Percentiles rank a stretch among this genome's conserved stretches.
These are phyloP conservation scores for Drosophila setifemur DNA, from an alignment of 1,140 invertebrate genomes.

Conservation along the genomic window DNA sequence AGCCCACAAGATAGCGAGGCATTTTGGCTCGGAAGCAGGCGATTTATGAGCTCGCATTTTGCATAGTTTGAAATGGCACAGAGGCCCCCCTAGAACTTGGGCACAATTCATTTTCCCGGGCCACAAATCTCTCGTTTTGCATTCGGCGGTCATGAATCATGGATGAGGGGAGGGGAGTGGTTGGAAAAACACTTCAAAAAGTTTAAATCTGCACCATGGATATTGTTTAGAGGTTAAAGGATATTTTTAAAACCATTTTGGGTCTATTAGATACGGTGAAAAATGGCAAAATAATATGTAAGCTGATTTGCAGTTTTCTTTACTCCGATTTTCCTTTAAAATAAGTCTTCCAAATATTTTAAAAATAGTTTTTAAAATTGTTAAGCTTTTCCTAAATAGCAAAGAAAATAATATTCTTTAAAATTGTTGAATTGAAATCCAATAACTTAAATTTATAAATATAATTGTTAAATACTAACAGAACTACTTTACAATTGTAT, in stretches of 20 bases:
- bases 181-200: neutral
- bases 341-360: too few species aligned
- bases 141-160: constrained; percentile 68
- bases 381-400: too few species aligned
- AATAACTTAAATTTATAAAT: too few species aligned
- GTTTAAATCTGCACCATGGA: constrained; percentile 29
- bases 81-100: constrained; percentile 34
- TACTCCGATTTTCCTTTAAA: too few species aligned
- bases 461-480: too few species aligned
- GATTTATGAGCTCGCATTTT: constrained; percentile 71
- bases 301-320: too few species aligned
- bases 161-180: neutral
- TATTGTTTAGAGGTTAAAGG: neutral
- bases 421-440: too few species aligned
- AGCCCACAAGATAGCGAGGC: neutral
- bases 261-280: too few species aligned
- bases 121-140: constrained; percentile 72
- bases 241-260: neutral
- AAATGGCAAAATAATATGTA: too few species aligned
- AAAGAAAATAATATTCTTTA: too few species aligned
- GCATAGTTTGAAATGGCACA: constrained; percentile 74
- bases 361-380: too few species aligned
- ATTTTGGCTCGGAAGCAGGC: constrained; percentile 36
- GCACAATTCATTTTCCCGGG: constrained; percentile 65
- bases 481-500: too few species aligned